phyloP scores from a whole-genome alignment of 2,113 vertebrate genomes.

The Speoplatyrhinus poulsoni region DNA sequence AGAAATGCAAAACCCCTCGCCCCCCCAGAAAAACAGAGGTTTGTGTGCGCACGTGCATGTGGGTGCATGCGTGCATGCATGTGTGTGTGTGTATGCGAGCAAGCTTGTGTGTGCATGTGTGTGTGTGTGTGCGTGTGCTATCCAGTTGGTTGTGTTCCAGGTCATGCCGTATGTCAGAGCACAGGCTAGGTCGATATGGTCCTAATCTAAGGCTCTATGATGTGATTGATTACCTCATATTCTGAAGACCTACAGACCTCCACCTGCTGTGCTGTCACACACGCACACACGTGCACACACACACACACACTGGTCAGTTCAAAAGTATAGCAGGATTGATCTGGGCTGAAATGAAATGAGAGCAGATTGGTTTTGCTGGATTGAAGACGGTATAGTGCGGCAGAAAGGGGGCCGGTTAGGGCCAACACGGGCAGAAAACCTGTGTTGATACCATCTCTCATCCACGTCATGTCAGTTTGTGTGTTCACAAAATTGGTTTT shows the following conservation, averaged over 20 bases:
- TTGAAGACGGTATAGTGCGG: conserved; percentile 40
- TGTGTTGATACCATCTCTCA: conserved; percentile 62
- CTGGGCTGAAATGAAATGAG: conserved; percentile 59
- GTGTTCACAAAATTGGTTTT: conserved; percentile 38
- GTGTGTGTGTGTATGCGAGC: conserved; percentile 1
- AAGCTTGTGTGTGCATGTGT: no score
- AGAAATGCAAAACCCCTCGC: conserved; percentile 27
- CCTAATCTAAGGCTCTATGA: conserved; percentile 65
- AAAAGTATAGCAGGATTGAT: conserved; percentile 56
- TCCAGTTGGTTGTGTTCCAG: conserved; percentile 62
- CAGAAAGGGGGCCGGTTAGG: not conserved
- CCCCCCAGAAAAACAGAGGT: conserved; percentile 24
- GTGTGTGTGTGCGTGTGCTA: conserved; percentile 8
- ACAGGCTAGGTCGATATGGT: conserved; percentile 65
- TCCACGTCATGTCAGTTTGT: conserved; percentile 34
- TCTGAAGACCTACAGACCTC: conserved; percentile 49
- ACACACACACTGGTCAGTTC: conserved; percentile 43
- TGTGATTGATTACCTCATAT: conserved; percentile 73
- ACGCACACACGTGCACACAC: conserved; percentile 5
- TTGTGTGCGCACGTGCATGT: conserved; percentile 12
- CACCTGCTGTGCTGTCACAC: conserved; percentile 31
- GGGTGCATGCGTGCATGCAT: not conserved
- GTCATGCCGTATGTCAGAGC: conserved; percentile 65
- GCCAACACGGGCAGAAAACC: conserved; percentile 36
- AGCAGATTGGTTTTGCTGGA: conserved; percentile 59